These are phyloP conservation scores for Hippocampus guttulatus DNA, from an alignment of 2,113 vertebrate species.

Conservation along the genomic window DNA sequence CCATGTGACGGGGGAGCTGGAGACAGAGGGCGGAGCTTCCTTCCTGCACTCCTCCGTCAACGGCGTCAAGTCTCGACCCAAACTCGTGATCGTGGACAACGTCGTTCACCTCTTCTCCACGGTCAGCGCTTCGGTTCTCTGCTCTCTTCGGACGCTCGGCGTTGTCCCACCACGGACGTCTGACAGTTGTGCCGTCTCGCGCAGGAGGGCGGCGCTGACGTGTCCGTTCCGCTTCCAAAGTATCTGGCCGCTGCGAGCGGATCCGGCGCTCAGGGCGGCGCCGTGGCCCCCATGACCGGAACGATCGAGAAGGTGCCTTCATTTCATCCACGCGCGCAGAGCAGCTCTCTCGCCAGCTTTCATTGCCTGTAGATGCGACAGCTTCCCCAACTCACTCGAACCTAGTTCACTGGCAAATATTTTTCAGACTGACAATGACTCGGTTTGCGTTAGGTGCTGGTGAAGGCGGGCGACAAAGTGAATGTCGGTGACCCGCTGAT, in stretches of 20 bases:
- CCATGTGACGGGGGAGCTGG: constrained; percentile 77
- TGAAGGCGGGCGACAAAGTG: constrained; percentile 88
- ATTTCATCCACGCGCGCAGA: background rate
- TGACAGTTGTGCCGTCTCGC: background rate
- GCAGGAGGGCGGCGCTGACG: constrained; percentile 80
- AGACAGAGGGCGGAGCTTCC: constrained; percentile 67
- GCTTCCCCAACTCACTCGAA: too few species aligned
- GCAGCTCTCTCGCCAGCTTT: too few species aligned
- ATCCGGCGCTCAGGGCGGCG: constrained; percentile 70
- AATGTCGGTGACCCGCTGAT: constrained; percentile 83
- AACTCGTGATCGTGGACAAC: constrained; percentile 82
- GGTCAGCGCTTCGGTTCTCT: constrained; percentile 59
- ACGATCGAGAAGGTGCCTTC: constrained; percentile 91
- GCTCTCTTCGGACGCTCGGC: background rate
- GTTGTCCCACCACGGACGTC: background rate
- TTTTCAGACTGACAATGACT: background rate
- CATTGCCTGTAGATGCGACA: too few species aligned
- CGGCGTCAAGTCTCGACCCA: constrained; percentile 78
- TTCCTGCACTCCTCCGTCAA: constrained; percentile 83
- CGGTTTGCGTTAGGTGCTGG: constrained; percentile 77
- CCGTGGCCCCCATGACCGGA: constrained; percentile 92
- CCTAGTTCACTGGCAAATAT: background rate
- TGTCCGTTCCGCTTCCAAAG: constrained; percentile 83
- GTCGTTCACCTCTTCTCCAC: constrained; percentile 84
- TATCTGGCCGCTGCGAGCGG: constrained; percentile 77